Conservation (phyloP, 2,888 invertebrate species). For the Lasioglossum marginatum region DNA sequence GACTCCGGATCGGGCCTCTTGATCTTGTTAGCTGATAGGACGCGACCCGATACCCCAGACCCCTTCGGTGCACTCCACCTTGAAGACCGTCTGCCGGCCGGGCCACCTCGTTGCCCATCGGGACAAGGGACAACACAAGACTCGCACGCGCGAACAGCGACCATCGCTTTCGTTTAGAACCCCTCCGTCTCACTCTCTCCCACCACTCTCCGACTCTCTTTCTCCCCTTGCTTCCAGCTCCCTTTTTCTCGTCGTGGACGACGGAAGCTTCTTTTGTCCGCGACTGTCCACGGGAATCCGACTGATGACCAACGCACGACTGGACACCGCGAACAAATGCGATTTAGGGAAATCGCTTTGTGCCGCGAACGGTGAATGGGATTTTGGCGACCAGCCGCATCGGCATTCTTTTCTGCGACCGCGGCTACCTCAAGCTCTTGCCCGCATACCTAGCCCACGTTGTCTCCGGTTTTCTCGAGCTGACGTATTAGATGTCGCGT, state of each 20-base stretch:
- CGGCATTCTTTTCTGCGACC: background rate
- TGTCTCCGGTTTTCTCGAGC: background rate
- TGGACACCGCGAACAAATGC: conserved; percentile 9
- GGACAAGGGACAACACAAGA: conserved; percentile 7
- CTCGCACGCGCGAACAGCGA: conserved; percentile 11
- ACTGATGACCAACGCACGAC: background rate
- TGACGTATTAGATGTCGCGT: too few species aligned
- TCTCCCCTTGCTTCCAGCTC: too few species aligned
- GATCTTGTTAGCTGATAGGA: conserved; percentile 71
- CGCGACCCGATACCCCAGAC: conserved; percentile 61
- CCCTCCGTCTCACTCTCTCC: background rate
- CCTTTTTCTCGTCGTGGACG: background rate
- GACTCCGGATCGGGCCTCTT: conserved; percentile 64
- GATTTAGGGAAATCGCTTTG: conserved; percentile 22
- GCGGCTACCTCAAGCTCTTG: background rate
- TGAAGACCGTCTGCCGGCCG: conserved; percentile 52
- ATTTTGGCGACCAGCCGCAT: background rate
- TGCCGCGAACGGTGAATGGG: conserved; percentile 2
- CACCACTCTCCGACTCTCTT: background rate
- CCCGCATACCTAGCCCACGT: background rate
- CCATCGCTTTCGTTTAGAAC: conserved; percentile 22
- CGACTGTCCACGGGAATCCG: background rate
- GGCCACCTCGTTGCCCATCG: conserved; percentile 54
- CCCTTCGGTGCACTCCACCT: conserved; percentile 56
- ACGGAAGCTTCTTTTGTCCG: conserved; percentile 8